Percentiles rank a stretch among this genome's conserved stretches.
These are phyloP conservation scores for Parnassius mnemosyne DNA, from an alignment of 2,888 invertebrate genomes.

Conservation along the genomic window DNA sequence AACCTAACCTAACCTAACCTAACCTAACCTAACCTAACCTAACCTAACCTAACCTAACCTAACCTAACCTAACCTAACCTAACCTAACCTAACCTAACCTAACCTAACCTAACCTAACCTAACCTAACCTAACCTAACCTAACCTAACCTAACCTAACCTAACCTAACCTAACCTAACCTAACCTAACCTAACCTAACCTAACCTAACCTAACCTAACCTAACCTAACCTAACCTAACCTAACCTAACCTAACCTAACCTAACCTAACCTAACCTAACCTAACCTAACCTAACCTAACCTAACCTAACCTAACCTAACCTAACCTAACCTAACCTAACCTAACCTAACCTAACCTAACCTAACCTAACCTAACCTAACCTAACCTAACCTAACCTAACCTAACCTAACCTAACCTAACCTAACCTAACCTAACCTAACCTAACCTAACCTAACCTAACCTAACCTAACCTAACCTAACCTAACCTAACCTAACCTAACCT, in stretches of 20 bases:
- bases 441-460: constrained; percentile 18
- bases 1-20: no score
- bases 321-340: constrained; percentile 28
- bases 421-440: constrained; percentile 27
- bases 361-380: constrained; percentile 6
- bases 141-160: constrained; percentile 16
- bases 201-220: constrained; percentile 32
- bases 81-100: no score
- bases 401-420: constrained; percentile 31
- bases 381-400: constrained; percentile 28
- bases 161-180: constrained; percentile 26
- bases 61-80: no score
- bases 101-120: background rate
- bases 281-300: constrained; percentile 30
- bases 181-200: constrained; percentile 31
- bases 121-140: background rate
- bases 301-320: constrained; percentile 30
- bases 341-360: constrained; percentile 21
- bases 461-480: constrained; percentile 8
- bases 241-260: constrained; percentile 30
- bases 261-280: constrained; percentile 31
- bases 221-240: constrained; percentile 31
- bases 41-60: no score
- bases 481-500: constrained; percentile 9
- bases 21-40: no score